Conservation (phyloP, 2,797 vertebrate genomes). For the Peromyscus melanophrys region DNA sequence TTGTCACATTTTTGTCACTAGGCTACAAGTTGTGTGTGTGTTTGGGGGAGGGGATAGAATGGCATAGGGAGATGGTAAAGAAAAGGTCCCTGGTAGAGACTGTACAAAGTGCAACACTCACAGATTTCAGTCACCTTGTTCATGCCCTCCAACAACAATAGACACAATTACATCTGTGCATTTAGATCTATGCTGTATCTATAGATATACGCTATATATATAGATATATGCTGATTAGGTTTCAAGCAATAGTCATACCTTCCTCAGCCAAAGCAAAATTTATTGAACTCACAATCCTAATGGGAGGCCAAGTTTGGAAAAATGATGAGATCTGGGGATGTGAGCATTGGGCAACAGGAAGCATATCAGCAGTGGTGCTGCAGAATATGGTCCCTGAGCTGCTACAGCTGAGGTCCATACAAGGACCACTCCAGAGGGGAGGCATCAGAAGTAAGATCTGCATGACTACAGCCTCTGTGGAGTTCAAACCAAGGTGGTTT, state of each 20-base stretch:
- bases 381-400: neutral
- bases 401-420: neutral
- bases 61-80: neutral
- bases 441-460: neutral
- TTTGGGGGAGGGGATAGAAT: accelerated
- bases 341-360: neutral
- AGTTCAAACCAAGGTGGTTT: neutral
- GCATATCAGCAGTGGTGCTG: neutral
- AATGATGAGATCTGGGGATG: neutral
- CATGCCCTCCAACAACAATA: neutral
- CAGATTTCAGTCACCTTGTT: neutral
- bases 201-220: neutral
- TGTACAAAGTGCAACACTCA: neutral
- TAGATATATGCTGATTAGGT: neutral
- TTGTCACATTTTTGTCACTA: neutral
- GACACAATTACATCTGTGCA: neutral
- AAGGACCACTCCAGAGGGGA: neutral
- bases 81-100: neutral
- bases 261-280: slow-evolving; percentile 11
- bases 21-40: neutral
- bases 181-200: neutral
- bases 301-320: slow-evolving; percentile 9
- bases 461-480: neutral
- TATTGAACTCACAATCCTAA: neutral
- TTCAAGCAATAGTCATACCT: neutral